Conservation (phyloP, 1,140 invertebrate genomes). For the Drosophila funebris region DNA sequence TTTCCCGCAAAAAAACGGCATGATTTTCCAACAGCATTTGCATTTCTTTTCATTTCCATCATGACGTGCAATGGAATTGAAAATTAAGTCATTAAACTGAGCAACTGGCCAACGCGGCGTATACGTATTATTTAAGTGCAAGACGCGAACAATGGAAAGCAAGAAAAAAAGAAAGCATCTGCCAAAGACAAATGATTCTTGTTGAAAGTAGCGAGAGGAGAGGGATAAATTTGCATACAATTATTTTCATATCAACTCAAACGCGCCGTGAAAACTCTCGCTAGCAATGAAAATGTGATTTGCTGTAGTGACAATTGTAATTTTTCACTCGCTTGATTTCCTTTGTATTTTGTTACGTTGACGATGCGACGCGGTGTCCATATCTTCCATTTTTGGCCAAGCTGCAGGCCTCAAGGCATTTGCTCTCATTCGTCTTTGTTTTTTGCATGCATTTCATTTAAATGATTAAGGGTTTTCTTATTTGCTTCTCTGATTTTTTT, state of each 20-base stretch:
- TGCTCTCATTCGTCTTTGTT: conserved; percentile 4
- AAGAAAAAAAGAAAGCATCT: conserved; percentile 33
- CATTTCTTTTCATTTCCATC: conserved; percentile 62
- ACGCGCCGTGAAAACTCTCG: conserved; percentile 70
- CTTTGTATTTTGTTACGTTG: conserved; percentile 3
- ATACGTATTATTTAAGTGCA: conserved; percentile 53
- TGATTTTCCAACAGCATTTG: conserved; percentile 57
- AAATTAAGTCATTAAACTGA: conserved; percentile 78
- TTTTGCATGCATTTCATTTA: conserved; percentile 64
- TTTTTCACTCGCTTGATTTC: conserved; percentile 78
- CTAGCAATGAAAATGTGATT: conserved; percentile 75
- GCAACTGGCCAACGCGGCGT: conserved; percentile 47
- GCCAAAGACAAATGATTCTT: conserved; percentile 36
- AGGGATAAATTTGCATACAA: conserved; percentile 70
- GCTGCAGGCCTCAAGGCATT: conserved; percentile 5
- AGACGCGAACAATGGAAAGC: conserved; percentile 27
- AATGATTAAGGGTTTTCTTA: conserved; percentile 65
- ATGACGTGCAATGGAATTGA: conserved; percentile 69
- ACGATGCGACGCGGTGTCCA: neutral
- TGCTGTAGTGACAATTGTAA: conserved; percentile 80
- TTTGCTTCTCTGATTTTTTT: conserved; percentile 13
- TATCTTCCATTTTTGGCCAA: neutral
- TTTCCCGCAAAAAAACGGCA: too few relatives aligned
- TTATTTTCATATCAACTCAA: conserved; percentile 76
- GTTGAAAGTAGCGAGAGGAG: neutral